Conservation (phyloP, 2,797 vertebrate species). For the Poecilia wingei region DNA sequence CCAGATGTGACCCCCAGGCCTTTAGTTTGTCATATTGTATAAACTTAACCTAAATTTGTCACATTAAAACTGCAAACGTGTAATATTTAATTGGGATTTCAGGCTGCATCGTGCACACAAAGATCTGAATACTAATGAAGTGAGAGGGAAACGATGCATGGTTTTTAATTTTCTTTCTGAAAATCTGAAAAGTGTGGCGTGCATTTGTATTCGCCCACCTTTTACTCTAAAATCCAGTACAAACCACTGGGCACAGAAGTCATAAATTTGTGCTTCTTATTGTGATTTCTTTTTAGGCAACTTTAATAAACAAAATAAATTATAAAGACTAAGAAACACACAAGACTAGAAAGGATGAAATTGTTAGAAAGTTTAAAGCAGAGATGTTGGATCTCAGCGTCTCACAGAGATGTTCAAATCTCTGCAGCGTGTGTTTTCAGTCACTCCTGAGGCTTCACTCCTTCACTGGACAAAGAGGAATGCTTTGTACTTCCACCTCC, state of each 20-base stretch:
- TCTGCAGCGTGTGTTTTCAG: neutral
- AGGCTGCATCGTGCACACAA: neutral
- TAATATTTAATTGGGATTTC: neutral
- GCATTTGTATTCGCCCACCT: neutral
- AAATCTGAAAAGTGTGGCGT: neutral
- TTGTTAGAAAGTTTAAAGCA: neutral
- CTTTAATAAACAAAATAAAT: neutral
- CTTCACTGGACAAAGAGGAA: conserved; percentile 20
- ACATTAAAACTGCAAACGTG: neutral
- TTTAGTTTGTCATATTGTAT: too few relatives aligned
- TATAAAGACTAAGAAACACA: neutral
- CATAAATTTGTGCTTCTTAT: neutral
- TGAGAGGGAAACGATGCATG: neutral
- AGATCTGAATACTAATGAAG: neutral
- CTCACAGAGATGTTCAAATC: neutral
- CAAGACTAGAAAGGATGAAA: neutral
- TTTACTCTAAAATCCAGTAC: neutral
- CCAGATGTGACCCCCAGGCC: too few relatives aligned
- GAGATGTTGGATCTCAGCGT: neutral
- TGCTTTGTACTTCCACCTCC: conserved; percentile 11
- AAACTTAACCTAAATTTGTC: neutral
- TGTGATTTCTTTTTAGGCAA: neutral
- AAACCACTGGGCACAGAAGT: neutral
- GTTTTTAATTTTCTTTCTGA: neutral
- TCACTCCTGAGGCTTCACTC: conserved; percentile 24